These are phyloP conservation scores for Callorhinus ursinus DNA, from an alignment of 2,113 vertebrate species.

Conservation along the genomic window DNA sequence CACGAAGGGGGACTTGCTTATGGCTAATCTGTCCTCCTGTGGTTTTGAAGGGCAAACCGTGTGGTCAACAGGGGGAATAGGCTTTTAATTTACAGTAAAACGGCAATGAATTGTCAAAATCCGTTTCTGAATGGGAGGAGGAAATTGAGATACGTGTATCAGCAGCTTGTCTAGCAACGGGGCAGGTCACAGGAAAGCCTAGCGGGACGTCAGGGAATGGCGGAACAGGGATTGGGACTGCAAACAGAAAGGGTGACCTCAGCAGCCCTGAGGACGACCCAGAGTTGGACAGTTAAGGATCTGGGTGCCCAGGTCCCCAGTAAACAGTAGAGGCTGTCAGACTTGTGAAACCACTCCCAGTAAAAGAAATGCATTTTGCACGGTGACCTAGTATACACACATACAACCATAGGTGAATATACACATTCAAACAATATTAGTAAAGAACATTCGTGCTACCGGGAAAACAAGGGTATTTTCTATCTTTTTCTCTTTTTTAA, in stretches of 20 bases:
- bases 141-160: background rate
- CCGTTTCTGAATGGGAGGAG: background rate
- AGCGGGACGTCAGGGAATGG: background rate
- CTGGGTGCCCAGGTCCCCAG: rapidly evolving
- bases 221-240: background rate
- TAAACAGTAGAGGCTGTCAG: background rate
- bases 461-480: background rate
- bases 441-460: background rate
- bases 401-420: background rate
- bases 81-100: background rate
- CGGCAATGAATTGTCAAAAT: background rate
- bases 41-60: background rate
- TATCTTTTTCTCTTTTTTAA: background rate
- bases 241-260: no score
- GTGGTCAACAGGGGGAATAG: background rate
- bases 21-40: background rate
- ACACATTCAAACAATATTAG: background rate
- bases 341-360: background rate
- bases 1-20: background rate
- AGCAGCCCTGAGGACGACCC: no score
- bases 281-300: background rate
- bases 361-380: background rate
- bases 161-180: background rate
- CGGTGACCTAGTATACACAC: background rate
- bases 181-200: no score